phyloP scores from a whole-genome alignment of 2,113 vertebrate species.

The Cheilinus undulatus region DNA sequence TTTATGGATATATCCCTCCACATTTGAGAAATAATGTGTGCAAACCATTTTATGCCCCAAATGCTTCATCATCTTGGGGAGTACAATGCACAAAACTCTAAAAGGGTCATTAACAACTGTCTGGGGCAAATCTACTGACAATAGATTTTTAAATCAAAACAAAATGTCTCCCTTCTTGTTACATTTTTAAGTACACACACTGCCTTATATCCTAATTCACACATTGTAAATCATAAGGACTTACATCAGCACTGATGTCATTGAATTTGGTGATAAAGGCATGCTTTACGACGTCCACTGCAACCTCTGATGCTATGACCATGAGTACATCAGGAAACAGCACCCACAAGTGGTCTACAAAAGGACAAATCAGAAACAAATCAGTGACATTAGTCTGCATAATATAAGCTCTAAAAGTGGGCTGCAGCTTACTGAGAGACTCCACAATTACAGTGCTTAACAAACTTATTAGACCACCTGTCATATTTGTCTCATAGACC shows the following conservation, averaged over 20 bases:
- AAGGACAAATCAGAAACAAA: constrained; percentile 13
- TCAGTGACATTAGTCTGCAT: neutral
- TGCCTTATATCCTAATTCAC: neutral
- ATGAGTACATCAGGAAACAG: constrained; percentile 97
- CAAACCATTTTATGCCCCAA: too few relatives aligned
- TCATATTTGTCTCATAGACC: too few relatives aligned
- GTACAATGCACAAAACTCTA: too few relatives aligned
- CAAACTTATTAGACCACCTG: too few relatives aligned
- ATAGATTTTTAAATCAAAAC: too few relatives aligned
- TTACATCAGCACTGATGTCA: constrained; percentile 98
- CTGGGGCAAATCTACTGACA: too few relatives aligned
- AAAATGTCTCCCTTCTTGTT: neutral
- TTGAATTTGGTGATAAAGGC: constrained; percentile 99
- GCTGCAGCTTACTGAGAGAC: neutral
- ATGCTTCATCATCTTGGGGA: too few relatives aligned
- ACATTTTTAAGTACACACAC: neutral
- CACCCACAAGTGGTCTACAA: constrained; percentile 96
- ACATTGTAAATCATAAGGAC: constrained; percentile 43
- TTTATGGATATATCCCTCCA: too few relatives aligned
- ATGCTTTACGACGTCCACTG: constrained; percentile 97
- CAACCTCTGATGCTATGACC: constrained; percentile 95
- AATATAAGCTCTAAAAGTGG: neutral
- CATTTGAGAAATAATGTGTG: too few relatives aligned
- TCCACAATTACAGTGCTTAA: neutral
- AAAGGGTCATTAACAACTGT: too few relatives aligned